Percentiles rank a stretch among this genome's conserved stretches.
Evolutionary conservation across 2,113 vertebrate species (phyloP).

Genomic region (Arvicanthis niloticus): DNA sequence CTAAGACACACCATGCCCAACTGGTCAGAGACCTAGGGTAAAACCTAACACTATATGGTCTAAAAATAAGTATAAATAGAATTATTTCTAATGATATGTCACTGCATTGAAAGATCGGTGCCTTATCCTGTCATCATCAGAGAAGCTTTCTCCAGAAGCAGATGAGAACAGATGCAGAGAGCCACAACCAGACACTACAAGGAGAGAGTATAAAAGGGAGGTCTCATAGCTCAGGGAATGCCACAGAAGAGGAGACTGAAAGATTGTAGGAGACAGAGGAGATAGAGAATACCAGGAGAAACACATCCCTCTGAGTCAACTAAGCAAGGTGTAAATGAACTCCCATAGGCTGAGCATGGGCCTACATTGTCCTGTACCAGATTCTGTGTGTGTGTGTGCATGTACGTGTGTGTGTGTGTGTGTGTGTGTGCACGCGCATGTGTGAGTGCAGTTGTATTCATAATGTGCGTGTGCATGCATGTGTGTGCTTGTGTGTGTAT

Average conservation of each 20-base stretch:
- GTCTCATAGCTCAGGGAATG: not conserved
- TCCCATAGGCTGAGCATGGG: not conserved
- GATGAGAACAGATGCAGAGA: not conserved
- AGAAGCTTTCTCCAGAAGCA: not conserved
- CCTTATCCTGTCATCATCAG: not conserved
- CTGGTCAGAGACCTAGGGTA: not conserved
- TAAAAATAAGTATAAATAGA: not conserved
- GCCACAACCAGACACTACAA: not conserved
- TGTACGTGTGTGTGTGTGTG: not conserved
- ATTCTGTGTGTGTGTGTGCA: not conserved
- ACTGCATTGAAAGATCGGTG: too few relatives aligned
- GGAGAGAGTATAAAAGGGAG: not conserved
- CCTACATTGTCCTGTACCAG: not conserved
- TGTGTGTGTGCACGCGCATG: not conserved
- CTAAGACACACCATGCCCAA: too few relatives aligned
- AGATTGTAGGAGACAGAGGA: not conserved
- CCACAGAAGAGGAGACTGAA: not conserved
- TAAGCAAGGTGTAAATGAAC: too few relatives aligned
- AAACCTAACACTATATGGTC: not conserved
- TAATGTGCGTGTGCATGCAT: not conserved
- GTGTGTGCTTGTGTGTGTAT: not conserved
- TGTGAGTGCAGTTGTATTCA: too few relatives aligned
- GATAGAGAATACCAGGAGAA: not conserved
- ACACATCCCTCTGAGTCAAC: not conserved
- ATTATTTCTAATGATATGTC: too few relatives aligned